These are phyloP conservation scores for Branchipolynoe longqiensis DNA, from an alignment of 2,888 invertebrate genomes.

Conservation along the genomic window DNA sequence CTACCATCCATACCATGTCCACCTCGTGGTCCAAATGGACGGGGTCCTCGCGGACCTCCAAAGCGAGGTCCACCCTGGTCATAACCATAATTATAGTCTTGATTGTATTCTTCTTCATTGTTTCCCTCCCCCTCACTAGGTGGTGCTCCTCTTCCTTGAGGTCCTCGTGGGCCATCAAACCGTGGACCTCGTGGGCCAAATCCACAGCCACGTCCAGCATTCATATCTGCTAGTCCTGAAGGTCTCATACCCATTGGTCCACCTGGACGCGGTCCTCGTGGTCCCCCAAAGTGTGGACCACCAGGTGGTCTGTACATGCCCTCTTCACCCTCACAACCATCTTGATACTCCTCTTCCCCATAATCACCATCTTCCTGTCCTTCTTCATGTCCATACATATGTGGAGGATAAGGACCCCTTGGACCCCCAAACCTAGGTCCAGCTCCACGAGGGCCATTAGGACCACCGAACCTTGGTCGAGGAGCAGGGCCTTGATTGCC, in stretches of 20 bases:
- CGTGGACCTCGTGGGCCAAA: constrained; percentile 35
- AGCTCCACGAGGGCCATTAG: constrained; percentile 32
- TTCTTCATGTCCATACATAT: neutral
- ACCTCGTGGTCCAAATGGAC: constrained; percentile 25
- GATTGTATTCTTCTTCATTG: neutral
- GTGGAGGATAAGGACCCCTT: constrained; percentile 1
- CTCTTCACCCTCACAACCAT: constrained; percentile 25
- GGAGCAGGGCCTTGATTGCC: constrained; percentile 9
- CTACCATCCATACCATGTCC: constrained; percentile 35
- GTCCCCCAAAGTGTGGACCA: constrained; percentile 6
- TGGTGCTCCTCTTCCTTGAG: neutral
- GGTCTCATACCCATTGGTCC: constrained; percentile 18
- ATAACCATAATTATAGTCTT: neutral
- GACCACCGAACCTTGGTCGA: constrained; percentile 50
- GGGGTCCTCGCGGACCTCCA: constrained; percentile 16
- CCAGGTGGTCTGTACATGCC: neutral
- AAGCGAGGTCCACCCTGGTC: neutral
- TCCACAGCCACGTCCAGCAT: neutral
- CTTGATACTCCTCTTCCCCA: constrained; percentile 1
- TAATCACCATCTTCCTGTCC: neutral
- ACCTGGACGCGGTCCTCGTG: constrained; percentile 11
- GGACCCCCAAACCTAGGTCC: constrained; percentile 31
- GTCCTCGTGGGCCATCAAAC: constrained; percentile 18
- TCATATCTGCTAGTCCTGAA: neutral
- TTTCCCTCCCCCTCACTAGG: neutral